phyloP scores from a whole-genome alignment of 2,113 vertebrate genomes.

The Turdus rufiventris region DNA sequence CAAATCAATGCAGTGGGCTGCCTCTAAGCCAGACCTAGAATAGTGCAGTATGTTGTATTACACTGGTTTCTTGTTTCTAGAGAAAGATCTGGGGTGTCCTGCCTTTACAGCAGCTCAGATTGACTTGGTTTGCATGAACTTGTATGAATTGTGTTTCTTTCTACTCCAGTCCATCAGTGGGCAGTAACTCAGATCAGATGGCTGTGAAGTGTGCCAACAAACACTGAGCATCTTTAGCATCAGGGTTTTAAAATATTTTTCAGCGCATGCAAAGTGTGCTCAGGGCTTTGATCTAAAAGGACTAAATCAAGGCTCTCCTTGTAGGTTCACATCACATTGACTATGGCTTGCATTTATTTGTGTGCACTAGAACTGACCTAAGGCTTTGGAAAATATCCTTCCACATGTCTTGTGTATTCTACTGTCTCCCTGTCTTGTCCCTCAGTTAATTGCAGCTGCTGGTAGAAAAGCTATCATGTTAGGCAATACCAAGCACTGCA shows the following conservation, averaged over 20 bases:
- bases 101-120: neutral
- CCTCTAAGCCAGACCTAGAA: neutral
- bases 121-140: neutral
- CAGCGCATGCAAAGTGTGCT: accelerated
- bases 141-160: neutral
- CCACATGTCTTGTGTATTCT: neutral
- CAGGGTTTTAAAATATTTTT: neutral
- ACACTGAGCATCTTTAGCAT: neutral
- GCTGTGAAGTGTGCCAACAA: neutral
- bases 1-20: neutral
- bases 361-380: neutral
- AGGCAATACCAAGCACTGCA: neutral
- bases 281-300: neutral
- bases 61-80: neutral
- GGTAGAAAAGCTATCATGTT: neutral
- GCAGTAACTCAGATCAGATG: neutral
- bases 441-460: neutral
- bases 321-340: neutral
- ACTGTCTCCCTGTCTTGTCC: neutral
- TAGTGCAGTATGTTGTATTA: accelerated
- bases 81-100: neutral
- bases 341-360: neutral
- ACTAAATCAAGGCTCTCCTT: neutral
- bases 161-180: neutral
- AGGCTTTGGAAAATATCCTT: neutral